phyloP scores from a whole-genome alignment of 2,113 vertebrate species.

The Myotis davidii region DNA sequence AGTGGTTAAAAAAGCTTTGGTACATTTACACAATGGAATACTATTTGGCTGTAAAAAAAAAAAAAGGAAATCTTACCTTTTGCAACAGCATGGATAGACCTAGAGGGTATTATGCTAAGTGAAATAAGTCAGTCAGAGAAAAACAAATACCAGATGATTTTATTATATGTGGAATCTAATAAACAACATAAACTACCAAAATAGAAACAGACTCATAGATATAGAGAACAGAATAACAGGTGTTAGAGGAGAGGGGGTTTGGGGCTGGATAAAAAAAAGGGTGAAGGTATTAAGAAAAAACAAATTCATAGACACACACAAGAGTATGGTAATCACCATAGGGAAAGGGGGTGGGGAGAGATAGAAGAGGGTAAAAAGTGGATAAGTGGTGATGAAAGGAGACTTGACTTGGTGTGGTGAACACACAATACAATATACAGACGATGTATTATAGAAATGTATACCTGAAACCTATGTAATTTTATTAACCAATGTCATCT shows the following conservation, averaged over 20 bases:
- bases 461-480: neutral
- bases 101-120: neutral
- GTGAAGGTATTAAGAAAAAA: neutral
- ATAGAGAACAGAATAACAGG: neutral
- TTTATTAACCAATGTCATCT: neutral
- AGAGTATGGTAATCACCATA: neutral
- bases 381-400: neutral
- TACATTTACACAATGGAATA: neutral
- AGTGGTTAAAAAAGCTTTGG: neutral
- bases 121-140: neutral
- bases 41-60: neutral
- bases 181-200: neutral
- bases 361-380: neutral
- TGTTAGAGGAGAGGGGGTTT: neutral
- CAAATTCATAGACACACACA: neutral
- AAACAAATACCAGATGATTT: neutral
- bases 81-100: neutral
- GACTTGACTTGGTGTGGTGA: neutral
- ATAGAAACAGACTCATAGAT: neutral
- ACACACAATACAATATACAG: neutral
- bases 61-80: neutral
- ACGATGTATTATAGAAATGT: neutral
- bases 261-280: neutral
- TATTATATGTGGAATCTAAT: neutral
- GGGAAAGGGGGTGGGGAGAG: neutral